A percentile compares a stretch with the other conserved stretches of the same genome.
These are phyloP conservation scores for Catostomus latipinnis DNA, from an alignment of 2,797 vertebrate species.

Conservation along the genomic window DNA sequence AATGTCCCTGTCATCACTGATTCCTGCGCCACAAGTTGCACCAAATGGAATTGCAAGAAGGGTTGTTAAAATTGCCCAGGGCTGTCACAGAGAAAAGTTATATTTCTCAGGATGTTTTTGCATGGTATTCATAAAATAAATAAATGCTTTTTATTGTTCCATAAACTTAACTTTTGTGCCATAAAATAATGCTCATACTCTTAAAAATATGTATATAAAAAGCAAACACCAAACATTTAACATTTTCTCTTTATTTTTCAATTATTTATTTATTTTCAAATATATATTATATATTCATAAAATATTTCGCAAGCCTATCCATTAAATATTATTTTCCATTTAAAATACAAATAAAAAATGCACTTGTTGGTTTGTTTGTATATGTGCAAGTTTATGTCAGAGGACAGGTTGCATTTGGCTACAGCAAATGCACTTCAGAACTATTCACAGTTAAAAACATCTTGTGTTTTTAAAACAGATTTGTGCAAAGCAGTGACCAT, in stretches of 20 bases:
- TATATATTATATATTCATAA: slow-evolving; percentile 59
- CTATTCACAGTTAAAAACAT: slow-evolving; percentile 70
- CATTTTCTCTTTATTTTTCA: slow-evolving; percentile 58
- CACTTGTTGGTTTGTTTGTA: slow-evolving; percentile 57
- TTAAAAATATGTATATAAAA: not conserved
- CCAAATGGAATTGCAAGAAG: too few relatives aligned
- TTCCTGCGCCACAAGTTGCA: too few relatives aligned
- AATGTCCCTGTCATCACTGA: too few relatives aligned
- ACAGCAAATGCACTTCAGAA: slow-evolving; percentile 80
- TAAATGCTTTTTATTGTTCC: not conserved
- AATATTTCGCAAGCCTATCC: slow-evolving; percentile 60
- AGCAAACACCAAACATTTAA: slow-evolving; percentile 10
- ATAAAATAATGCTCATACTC: not conserved
- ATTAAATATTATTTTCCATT: slow-evolving; percentile 57
- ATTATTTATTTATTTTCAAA: not conserved
- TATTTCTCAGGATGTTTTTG: too few relatives aligned
- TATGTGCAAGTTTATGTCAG: slow-evolving; percentile 46
- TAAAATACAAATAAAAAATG: slow-evolving; percentile 71
- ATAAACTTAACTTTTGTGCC: not conserved
- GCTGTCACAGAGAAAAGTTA: too few relatives aligned
- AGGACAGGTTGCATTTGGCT: slow-evolving; percentile 67
- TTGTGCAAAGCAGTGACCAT: slow-evolving; percentile 55
- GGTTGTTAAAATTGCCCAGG: too few relatives aligned
- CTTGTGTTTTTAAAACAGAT: slow-evolving; percentile 62
- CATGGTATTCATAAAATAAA: too few relatives aligned